A percentile compares a stretch with the other conserved stretches of the same genome.
These are phyloP conservation scores for Brachypteracias leptosomus DNA, from an alignment of 2,113 vertebrate species.

Conservation along the genomic window DNA sequence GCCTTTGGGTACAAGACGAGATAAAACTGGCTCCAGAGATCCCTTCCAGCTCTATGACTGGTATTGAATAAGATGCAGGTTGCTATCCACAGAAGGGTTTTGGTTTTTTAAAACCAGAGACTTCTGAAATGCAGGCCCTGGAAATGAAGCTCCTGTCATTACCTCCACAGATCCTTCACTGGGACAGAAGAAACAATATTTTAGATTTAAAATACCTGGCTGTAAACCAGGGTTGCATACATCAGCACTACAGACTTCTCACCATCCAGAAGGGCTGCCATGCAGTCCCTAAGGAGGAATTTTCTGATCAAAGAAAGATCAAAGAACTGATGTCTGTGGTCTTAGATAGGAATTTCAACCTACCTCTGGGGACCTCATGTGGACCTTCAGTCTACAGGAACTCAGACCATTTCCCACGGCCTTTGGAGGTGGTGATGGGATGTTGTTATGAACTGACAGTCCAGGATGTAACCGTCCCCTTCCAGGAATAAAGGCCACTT, in stretches of 20 bases:
- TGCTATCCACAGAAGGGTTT: neutral
- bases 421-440: conserved; percentile 56
- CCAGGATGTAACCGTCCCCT: conserved; percentile 77
- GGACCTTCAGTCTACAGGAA: conserved; percentile 82
- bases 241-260: neutral
- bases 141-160: conserved; percentile 3
- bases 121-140: neutral
- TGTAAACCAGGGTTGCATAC: neutral
- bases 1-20: conserved; percentile 41
- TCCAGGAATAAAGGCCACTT: conserved; percentile 88
- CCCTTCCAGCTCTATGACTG: conserved; percentile 49
- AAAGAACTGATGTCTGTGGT: neutral
- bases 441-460: conserved; percentile 72
- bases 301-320: neutral
- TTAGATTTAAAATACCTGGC: neutral
- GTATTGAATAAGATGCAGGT: conserved; percentile 3
- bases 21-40: conserved; percentile 44
- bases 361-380: conserved; percentile 84
- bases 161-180: neutral
- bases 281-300: neutral
- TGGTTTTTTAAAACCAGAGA: neutral
- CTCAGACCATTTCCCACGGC: conserved; percentile 74
- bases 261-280: neutral
- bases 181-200: neutral
- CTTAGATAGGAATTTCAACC: neutral